Evolutionary conservation across 2,797 vertebrate species (phyloP), one percentile per base, ranked within the genome.

Genomic region (Anas georgica): DNA sequence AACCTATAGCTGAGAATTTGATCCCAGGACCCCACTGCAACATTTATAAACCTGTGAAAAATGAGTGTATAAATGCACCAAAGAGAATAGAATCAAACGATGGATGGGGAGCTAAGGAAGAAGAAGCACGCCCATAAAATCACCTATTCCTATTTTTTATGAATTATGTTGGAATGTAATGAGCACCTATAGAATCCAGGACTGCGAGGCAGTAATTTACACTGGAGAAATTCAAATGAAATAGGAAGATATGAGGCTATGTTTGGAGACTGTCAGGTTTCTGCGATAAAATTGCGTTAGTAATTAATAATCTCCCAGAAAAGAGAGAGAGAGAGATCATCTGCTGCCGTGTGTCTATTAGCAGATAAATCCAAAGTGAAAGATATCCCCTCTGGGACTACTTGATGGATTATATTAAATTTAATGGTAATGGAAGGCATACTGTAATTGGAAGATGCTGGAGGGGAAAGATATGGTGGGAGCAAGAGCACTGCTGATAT

Each of bases 341-440:
- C 88, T 95, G 80, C 94, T 95, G 95, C 90, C 75, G 20, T 83
- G 79, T 97, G 95, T 95, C 83, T 96, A 97, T 97, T 97, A 96
- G 83, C 75, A 97, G 97, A 97, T 97, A 97, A 97, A 95, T 96
- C 82, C 93, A 97, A 84, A 96, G 91, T 97, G 97, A 98, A 97
- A 96, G 95, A 94, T 96, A 93, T 87, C 90, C 96, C 95, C 94
- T 95, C 76, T 86, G 96, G 97, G 94, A 91, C 88, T 85, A 89
- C 89, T 95, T 97, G 97, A 97, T 97, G 96, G 93, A 96, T 97
- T 94, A 88, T 94, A 96, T 95, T 97, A 97, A 96, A 97, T 96
- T 94, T 95, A 97, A 97, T 95, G 90, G 86, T 88, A 96, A 95
- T 95, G 82, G 79, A 95, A 96, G 68, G 86, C 87, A 92, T 96